Percentiles rank a stretch among this genome's conserved stretches.
Evolutionary conservation across 2,797 vertebrate genomes (phyloP).

Genomic region (Micromesistius poutassou): DNA sequence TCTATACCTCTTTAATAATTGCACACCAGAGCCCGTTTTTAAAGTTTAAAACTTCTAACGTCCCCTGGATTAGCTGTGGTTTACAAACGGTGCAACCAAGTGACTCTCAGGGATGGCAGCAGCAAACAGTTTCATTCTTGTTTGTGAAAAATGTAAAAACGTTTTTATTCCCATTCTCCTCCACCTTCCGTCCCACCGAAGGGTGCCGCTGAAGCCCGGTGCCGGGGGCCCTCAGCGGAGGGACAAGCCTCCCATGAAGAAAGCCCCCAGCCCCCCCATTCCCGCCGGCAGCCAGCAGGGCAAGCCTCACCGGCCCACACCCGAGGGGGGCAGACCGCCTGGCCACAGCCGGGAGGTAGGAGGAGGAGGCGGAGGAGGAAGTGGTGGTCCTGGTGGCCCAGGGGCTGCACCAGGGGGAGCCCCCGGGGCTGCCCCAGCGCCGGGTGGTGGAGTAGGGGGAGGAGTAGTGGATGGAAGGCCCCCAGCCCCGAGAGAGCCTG

Average conservation of each 20-base stretch:
- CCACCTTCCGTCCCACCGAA: slow-evolving; percentile 32
- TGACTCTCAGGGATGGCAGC: no score
- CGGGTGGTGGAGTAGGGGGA: slow-evolving; percentile 35
- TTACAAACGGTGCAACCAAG: no score
- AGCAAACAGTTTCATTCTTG: no score
- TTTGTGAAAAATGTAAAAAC: not conserved
- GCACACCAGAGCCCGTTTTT: no score
- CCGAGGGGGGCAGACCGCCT: slow-evolving; percentile 77
- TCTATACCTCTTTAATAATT: no score
- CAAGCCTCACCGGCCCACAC: slow-evolving; percentile 61
- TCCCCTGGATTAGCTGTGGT: no score
- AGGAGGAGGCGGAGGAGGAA: slow-evolving; percentile 59
- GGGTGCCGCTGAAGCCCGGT: slow-evolving; percentile 62
- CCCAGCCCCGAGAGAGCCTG: slow-evolving; percentile 64
- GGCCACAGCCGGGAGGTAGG: slow-evolving; percentile 65
- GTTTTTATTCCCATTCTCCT: not conserved
- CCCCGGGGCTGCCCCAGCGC: slow-evolving; percentile 38
- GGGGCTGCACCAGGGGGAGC: slow-evolving; percentile 51
- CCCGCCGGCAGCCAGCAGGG: slow-evolving; percentile 61
- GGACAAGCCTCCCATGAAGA: slow-evolving; percentile 86
- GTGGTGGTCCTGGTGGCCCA: not conserved
- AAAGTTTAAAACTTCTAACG: no score
- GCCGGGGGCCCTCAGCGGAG: slow-evolving; percentile 68
- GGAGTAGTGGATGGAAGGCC: slow-evolving; percentile 69
- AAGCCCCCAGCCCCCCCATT: slow-evolving; percentile 74